These are phyloP conservation scores for Trissolcus brochymenae DNA, from an alignment of 2,888 invertebrate genomes.

Conservation along the genomic window DNA sequence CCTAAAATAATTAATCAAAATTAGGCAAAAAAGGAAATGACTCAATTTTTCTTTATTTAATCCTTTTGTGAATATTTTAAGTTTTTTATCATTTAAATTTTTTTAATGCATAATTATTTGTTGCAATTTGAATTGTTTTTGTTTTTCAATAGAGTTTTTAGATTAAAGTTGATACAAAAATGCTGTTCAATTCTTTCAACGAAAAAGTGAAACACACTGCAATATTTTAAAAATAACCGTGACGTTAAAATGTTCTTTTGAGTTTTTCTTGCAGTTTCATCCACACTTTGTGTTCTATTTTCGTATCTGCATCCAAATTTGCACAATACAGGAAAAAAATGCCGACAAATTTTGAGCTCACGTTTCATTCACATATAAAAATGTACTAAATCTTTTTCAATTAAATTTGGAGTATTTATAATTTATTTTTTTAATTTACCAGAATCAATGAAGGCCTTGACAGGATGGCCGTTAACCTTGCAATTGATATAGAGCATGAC, in stretches of 20 bases:
- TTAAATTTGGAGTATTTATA: slow-evolving; percentile 2
- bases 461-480: slow-evolving; percentile 95
- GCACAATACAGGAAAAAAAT: neutral
- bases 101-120: too few species aligned
- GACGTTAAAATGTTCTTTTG: slow-evolving; percentile 23
- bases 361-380: neutral
- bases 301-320: slow-evolving; percentile 4
- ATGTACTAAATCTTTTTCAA: too few species aligned
- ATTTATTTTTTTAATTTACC: slow-evolving; percentile 76
- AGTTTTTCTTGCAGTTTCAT: slow-evolving; percentile 29
- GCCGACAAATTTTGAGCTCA: neutral
- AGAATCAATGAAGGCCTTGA: slow-evolving; percentile 99
- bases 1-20: slow-evolving; percentile 74
- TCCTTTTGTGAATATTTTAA: too few species aligned
- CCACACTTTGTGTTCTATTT: slow-evolving; percentile 47
- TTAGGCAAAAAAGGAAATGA: too few species aligned
- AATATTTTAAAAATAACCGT: neutral
- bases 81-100: too few species aligned
- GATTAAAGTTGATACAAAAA: too few species aligned
- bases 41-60: too few species aligned
- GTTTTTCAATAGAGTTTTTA: too few species aligned
- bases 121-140: too few species aligned
- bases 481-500: slow-evolving; percentile 99
- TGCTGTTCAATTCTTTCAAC: too few species aligned
- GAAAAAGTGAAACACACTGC: neutral